Evolutionary conservation across 2,888 invertebrate genomes (phyloP).

Genomic region (Cryptus armator): DNA sequence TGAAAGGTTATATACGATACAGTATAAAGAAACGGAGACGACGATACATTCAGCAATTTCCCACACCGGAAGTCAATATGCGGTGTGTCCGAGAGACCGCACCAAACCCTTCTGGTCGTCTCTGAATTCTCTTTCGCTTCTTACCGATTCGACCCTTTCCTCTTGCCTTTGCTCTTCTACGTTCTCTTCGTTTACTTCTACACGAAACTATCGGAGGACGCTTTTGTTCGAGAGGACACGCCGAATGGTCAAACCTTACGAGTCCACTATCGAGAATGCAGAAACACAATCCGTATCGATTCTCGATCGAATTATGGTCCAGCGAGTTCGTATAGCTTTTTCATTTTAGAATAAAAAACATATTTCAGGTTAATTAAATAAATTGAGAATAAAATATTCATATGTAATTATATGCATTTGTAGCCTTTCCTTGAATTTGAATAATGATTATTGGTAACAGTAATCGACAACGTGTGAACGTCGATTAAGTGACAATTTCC

Average conservation of each 20-base stretch:
- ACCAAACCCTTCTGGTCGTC: conserved; percentile 27
- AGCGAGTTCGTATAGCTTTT: background rate
- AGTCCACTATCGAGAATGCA: background rate
- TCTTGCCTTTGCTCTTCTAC: conserved; percentile 58
- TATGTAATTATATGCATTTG: no score
- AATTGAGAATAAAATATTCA: no score
- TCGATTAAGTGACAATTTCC: background rate
- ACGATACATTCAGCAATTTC: conserved; percentile 74
- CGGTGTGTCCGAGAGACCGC: conserved; percentile 41
- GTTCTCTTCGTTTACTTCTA: conserved; percentile 43
- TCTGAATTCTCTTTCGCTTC: conserved; percentile 70
- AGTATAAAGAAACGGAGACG: conserved; percentile 56
- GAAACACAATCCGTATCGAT: conserved; percentile 54
- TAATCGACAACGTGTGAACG: background rate
- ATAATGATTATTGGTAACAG: background rate
- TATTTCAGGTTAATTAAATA: no score
- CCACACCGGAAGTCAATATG: conserved; percentile 76
- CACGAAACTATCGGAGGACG: conserved; percentile 30
- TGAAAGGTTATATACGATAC: conserved; percentile 39
- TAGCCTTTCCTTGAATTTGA: background rate
- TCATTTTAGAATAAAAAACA: no score
- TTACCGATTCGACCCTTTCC: conserved; percentile 70
- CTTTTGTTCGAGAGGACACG: conserved; percentile 47
- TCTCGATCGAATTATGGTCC: conserved; percentile 43
- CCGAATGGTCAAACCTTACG: conserved; percentile 30